phyloP scores from a whole-genome alignment of 2,888 invertebrate species.

The Erebia epiphron region DNA sequence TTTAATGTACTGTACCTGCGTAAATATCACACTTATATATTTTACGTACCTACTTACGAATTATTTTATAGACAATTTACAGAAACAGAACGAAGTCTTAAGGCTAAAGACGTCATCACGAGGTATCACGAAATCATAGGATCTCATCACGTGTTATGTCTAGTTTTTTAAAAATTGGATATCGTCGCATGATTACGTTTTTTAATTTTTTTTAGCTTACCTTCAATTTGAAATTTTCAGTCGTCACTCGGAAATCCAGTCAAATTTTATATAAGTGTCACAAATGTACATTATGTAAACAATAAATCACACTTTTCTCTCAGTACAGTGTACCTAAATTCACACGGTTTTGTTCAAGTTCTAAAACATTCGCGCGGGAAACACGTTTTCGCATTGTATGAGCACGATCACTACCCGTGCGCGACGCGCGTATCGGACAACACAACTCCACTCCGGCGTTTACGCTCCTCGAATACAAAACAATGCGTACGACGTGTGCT shows the following conservation, averaged over 20 bases:
- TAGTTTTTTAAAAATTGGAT: too few relatives aligned
- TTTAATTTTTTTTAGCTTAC: constrained; percentile 51
- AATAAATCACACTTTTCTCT: constrained; percentile 65
- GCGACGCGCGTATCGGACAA: constrained; percentile 56
- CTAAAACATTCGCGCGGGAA: constrained; percentile 65
- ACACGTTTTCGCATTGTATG: constrained; percentile 68
- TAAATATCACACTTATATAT: too few relatives aligned
- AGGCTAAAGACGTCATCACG: too few relatives aligned
- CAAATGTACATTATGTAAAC: constrained; percentile 59
- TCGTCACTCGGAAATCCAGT: constrained; percentile 54
- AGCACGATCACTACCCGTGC: constrained; percentile 61
- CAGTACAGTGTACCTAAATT: constrained; percentile 58
- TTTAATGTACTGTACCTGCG: too few relatives aligned
- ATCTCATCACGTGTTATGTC: too few relatives aligned
- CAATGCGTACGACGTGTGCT: constrained; percentile 44
- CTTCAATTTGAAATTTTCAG: constrained; percentile 48
- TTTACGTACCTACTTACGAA: too few relatives aligned
- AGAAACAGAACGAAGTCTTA: too few relatives aligned
- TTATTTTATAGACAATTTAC: too few relatives aligned
- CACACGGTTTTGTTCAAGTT: constrained; percentile 70
- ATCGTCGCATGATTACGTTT: too few relatives aligned
- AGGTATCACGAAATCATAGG: too few relatives aligned
- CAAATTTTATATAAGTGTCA: constrained; percentile 44
- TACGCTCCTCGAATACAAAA: constrained; percentile 77
- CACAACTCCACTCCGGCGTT: constrained; percentile 63